These are phyloP conservation scores for Conus ventricosus DNA, from an alignment of 1,140 invertebrate genomes.

Conservation along the genomic window DNA sequence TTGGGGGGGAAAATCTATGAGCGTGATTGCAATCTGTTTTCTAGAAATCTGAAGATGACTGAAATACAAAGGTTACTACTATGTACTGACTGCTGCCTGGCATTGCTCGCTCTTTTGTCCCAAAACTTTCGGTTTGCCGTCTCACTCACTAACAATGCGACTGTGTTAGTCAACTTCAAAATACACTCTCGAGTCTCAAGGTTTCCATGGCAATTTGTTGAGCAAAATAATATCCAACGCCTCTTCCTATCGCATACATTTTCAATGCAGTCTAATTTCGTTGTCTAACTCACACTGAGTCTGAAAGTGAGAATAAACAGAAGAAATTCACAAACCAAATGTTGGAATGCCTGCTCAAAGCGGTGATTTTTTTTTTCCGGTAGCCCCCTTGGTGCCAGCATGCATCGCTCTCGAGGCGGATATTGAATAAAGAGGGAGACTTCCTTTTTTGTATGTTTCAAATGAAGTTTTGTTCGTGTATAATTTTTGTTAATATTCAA, in stretches of 20 bases:
- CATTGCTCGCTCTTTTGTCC: too few species aligned
- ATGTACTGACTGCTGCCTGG: too few species aligned
- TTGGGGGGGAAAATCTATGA: too few species aligned
- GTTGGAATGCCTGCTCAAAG: not conserved
- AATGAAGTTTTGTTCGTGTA: not conserved
- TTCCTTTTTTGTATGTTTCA: not conserved
- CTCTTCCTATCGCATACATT: not conserved
- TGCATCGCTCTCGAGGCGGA: not conserved
- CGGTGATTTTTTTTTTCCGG: not conserved
- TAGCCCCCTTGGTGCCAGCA: not conserved
- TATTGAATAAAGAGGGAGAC: not conserved
- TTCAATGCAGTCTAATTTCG: not conserved
- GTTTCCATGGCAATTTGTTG: not conserved
- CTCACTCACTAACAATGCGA: too few species aligned
- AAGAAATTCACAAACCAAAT: not conserved
- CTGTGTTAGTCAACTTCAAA: too few species aligned
- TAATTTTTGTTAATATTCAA: not conserved
- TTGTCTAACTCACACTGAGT: not conserved
- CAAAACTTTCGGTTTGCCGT: too few species aligned
- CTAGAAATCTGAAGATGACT: too few species aligned
- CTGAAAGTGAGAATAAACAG: not conserved
- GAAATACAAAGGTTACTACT: too few species aligned
- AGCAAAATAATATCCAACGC: not conserved
- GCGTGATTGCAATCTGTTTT: too few species aligned
- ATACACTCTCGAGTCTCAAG: not conserved